Conservation (phyloP, 2,113 vertebrate species). For the Poeciliopsis prolifica region DNA sequence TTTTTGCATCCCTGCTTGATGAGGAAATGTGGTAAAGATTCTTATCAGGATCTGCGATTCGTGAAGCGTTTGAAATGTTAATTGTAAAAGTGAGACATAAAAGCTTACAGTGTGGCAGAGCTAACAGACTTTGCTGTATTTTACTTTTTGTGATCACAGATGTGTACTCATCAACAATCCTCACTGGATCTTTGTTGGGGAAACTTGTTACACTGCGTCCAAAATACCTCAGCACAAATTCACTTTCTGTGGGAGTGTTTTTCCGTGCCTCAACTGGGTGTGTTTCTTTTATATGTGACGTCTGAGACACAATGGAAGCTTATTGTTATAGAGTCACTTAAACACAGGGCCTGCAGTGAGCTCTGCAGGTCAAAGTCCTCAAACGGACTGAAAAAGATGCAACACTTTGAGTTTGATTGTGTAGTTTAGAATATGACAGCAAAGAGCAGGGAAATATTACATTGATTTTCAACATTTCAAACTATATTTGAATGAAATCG, state of each 20-base stretch:
- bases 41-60: neutral
- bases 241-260: neutral
- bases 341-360: slow-evolving; percentile 9
- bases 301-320: slow-evolving; percentile 59
- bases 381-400: neutral
- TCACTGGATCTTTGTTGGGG: slow-evolving; percentile 21
- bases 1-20: slow-evolving; percentile 3
- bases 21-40: slow-evolving; percentile 29
- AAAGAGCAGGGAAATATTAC: neutral
- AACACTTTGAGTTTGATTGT: neutral
- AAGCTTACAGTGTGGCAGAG: slow-evolving; percentile 1
- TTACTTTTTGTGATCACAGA: slow-evolving; percentile 3
- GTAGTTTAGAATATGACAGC: neutral
- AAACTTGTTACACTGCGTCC: slow-evolving; percentile 14
- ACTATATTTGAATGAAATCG: neutral
- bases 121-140: slow-evolving; percentile 15
- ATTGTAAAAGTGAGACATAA: slow-evolving; percentile 12
- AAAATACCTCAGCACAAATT: slow-evolving; percentile 12
- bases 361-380: slow-evolving; percentile 14
- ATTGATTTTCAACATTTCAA: neutral
- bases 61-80: slow-evolving; percentile 14
- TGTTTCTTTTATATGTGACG: slow-evolving; percentile 51
- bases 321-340: slow-evolving; percentile 64
- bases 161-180: neutral
- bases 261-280: slow-evolving; percentile 51